Conservation (phyloP, 2,888 invertebrate genomes). For the Acanthacorydalis orientalis region DNA sequence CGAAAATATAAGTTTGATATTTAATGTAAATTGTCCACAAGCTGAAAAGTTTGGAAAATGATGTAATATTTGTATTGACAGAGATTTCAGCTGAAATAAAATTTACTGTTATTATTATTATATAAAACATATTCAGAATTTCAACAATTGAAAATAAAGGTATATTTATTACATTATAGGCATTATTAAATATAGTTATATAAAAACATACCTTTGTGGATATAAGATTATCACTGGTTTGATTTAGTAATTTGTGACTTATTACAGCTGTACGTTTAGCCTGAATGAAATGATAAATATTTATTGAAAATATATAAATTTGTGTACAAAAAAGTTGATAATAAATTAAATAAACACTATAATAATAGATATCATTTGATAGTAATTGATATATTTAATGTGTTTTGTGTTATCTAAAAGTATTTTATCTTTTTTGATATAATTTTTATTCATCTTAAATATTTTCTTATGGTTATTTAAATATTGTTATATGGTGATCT, state of each 20-base stretch:
- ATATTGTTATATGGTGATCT: too few relatives aligned
- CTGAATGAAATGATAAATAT: slow-evolving; percentile 11
- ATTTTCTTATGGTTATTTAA: too few relatives aligned
- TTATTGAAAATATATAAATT: neutral
- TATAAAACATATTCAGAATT: neutral
- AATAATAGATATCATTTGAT: too few relatives aligned
- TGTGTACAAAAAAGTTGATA: neutral
- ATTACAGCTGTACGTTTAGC: slow-evolving; percentile 16
- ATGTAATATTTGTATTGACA: slow-evolving; percentile 21
- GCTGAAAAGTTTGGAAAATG: slow-evolving; percentile 19
- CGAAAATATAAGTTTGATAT: slow-evolving; percentile 18
- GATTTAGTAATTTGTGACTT: slow-evolving; percentile 16
- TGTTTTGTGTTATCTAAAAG: too few relatives aligned
- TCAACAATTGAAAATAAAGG: neutral
- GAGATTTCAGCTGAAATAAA: slow-evolving; percentile 17
- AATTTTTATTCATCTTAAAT: too few relatives aligned
- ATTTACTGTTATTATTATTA: neutral
- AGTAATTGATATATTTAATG: too few relatives aligned
- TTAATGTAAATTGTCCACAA: slow-evolving; percentile 19
- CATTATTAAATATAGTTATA: neutral
- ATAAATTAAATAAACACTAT: neutral
- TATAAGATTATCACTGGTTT: neutral
- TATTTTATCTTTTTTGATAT: too few relatives aligned
- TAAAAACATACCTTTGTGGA: neutral
- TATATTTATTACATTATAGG: neutral